phyloP scores from a whole-genome alignment of 2,113 vertebrate species.

The Leptobrachium leishanense region DNA sequence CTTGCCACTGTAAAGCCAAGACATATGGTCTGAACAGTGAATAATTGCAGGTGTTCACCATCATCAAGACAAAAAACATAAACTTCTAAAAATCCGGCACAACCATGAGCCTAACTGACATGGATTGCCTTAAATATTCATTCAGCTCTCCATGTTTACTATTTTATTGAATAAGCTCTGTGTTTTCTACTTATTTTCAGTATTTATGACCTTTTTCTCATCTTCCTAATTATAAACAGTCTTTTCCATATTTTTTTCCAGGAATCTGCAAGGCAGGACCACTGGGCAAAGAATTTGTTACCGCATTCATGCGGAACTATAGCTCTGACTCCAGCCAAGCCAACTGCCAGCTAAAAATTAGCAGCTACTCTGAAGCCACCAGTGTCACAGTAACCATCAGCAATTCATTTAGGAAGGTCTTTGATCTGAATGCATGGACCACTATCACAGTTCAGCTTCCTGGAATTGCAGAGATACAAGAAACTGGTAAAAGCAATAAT shows the following conservation, averaged over 20 bases:
- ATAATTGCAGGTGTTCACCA: too few relatives aligned
- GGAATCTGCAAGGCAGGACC: constrained; percentile 1
- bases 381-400: constrained; percentile 56
- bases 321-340: constrained; percentile 20
- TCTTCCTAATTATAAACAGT: too few relatives aligned
- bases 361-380: constrained; percentile 51
- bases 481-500: constrained; percentile 45
- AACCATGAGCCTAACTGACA: too few relatives aligned
- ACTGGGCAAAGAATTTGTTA: constrained; percentile 68
- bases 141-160: too few relatives aligned
- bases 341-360: constrained; percentile 62
- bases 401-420: constrained; percentile 51
- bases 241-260: background rate
- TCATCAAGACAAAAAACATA: too few relatives aligned
- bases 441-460: constrained; percentile 52
- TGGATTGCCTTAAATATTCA: too few relatives aligned
- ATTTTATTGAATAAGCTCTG: too few relatives aligned
- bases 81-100: too few relatives aligned
- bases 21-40: too few relatives aligned
- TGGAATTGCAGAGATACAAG: constrained; percentile 50
- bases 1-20: too few relatives aligned
- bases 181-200: too few relatives aligned
- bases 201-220: background rate
- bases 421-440: constrained; percentile 50
- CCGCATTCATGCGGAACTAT: constrained; percentile 75